Conservation (phyloP, 2,797 vertebrate species). For the Geotrypetes seraphini region DNA sequence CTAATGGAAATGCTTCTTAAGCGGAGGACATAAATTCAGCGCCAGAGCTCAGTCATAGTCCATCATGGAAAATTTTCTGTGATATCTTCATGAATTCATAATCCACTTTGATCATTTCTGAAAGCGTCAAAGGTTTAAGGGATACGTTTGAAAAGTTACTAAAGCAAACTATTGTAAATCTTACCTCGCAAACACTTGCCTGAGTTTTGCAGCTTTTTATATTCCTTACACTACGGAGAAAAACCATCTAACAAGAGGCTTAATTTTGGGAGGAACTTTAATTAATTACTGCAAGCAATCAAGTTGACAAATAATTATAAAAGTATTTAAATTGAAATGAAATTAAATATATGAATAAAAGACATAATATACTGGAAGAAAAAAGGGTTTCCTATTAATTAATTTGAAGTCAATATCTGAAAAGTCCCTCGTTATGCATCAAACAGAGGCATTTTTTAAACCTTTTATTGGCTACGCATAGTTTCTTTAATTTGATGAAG, state of each 20-base stretch:
- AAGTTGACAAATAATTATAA: constrained; percentile 43
- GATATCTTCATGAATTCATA: too few relatives aligned
- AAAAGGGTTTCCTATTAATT: constrained; percentile 10
- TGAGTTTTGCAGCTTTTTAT: constrained; percentile 14
- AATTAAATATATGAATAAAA: constrained; percentile 37
- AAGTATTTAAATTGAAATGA: constrained; percentile 35
- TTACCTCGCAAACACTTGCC: too few relatives aligned
- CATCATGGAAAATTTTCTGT: too few relatives aligned
- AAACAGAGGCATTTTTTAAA: constrained; percentile 7
- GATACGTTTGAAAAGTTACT: background rate
- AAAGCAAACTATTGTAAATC: background rate
- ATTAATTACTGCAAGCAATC: constrained; percentile 47
- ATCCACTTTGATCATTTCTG: too few relatives aligned
- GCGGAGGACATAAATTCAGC: too few relatives aligned
- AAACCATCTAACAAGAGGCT: constrained; percentile 30
- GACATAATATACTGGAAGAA: constrained; percentile 24
- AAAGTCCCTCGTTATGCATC: constrained; percentile 17
- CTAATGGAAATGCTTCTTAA: too few relatives aligned
- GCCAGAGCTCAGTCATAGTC: too few relatives aligned
- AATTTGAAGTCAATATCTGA: constrained; percentile 25
- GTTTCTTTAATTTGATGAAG: constrained; percentile 9
- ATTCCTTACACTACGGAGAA: constrained; percentile 38
- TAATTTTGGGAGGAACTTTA: constrained; percentile 43
- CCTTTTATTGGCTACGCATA: constrained; percentile 19
- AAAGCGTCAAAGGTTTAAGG: background rate